These are phyloP conservation scores for Brachionus plicatilis DNA, from an alignment of 1,140 invertebrate genomes.

Conservation along the genomic window DNA sequence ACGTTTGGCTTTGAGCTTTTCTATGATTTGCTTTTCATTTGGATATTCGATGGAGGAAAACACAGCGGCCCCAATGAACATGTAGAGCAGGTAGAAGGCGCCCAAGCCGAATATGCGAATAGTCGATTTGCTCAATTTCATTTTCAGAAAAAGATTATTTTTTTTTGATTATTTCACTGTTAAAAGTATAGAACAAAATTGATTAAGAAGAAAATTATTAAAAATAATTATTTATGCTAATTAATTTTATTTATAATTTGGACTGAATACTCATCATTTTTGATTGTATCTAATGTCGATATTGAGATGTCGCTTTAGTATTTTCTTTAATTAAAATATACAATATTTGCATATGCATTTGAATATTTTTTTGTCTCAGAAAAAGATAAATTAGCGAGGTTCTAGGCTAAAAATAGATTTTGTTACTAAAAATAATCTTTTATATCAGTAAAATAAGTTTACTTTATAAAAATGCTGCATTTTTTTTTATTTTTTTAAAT, in stretches of 20 bases:
- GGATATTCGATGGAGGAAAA: conserved; percentile 26
- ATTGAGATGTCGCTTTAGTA: too few relatives aligned
- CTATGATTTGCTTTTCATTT: conserved; percentile 55
- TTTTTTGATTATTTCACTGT: not conserved
- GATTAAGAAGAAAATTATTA: not conserved
- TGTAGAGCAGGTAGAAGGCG: not conserved
- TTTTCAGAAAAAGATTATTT: not conserved
- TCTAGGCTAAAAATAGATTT: too few relatives aligned
- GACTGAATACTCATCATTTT: not conserved
- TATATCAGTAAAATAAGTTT: too few relatives aligned
- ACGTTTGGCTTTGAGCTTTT: conserved; percentile 59
- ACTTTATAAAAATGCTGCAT: too few relatives aligned
- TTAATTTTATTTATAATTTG: not conserved
- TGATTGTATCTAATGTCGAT: not conserved
- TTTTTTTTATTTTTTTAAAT: too few relatives aligned
- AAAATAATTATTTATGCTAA: conserved; percentile 8
- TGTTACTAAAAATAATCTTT: too few relatives aligned
- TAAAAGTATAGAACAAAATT: not conserved
- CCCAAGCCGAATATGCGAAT: not conserved
- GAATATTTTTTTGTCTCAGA: not conserved
- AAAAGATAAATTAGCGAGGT: too few relatives aligned
- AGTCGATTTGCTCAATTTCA: conserved; percentile 27
- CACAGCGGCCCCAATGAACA: conserved; percentile 36
- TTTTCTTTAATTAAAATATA: too few relatives aligned
- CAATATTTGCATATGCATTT: not conserved